phyloP scores from a whole-genome alignment of 2,113 vertebrate species.

The Melanotaenia duboulayi region DNA sequence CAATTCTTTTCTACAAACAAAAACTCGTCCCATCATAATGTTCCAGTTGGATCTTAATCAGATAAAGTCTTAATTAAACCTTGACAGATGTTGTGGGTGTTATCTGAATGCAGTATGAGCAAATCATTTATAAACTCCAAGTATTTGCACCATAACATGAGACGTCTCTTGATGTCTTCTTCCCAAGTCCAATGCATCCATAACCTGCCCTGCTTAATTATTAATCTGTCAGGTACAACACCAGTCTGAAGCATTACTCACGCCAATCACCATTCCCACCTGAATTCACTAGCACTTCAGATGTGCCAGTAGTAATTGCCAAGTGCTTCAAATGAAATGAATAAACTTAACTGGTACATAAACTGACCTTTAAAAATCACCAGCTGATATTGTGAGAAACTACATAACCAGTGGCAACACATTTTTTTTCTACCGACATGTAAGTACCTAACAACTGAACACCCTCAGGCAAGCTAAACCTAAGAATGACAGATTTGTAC shows the following conservation, averaged over 20 bases:
- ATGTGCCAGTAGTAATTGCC: slow-evolving; percentile 61
- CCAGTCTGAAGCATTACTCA: slow-evolving; percentile 41
- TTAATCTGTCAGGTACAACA: slow-evolving; percentile 50
- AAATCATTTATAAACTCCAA: neutral
- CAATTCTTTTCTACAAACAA: neutral
- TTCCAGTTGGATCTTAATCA: neutral
- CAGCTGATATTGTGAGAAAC: slow-evolving; percentile 46
- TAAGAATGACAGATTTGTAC: slow-evolving; percentile 59
- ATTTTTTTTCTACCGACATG: slow-evolving; percentile 20
- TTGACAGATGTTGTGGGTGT: slow-evolving; percentile 6
- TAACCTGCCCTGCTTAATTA: slow-evolving; percentile 72
- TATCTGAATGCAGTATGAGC: slow-evolving; percentile 8
- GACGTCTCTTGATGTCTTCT: slow-evolving; percentile 43
- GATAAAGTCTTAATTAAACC: neutral
- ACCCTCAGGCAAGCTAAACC: slow-evolving; percentile 59
- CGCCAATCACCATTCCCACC: slow-evolving; percentile 65
- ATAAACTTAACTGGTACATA: slow-evolving; percentile 51
- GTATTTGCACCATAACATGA: neutral
- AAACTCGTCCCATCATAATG: neutral
- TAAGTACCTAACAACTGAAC: slow-evolving; percentile 49
- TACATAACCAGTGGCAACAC: slow-evolving; percentile 31
- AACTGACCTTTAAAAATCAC: slow-evolving; percentile 40
- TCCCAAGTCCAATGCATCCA: slow-evolving; percentile 44
- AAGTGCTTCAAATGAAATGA: slow-evolving; percentile 58
- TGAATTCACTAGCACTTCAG: slow-evolving; percentile 46